These are phyloP conservation scores for Cariama cristata DNA, from an alignment of 2,113 vertebrate species.

Conservation along the genomic window DNA sequence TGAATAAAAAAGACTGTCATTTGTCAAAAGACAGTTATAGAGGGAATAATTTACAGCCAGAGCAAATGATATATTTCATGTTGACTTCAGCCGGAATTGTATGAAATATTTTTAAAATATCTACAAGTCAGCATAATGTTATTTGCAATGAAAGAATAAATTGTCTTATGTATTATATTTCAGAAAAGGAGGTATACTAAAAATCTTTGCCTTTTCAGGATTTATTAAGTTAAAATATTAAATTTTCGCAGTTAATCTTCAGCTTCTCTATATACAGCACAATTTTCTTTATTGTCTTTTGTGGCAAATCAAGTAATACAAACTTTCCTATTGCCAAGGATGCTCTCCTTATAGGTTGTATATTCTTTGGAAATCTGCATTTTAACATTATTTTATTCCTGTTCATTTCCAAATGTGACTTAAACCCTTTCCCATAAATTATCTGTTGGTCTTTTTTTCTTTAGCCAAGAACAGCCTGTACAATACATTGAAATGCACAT, in stretches of 20 bases:
- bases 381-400: conserved; percentile 29
- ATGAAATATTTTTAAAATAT: background rate
- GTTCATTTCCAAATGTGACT: conserved; percentile 27
- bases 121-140: background rate
- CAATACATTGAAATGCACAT: background rate
- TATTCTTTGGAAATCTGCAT: background rate
- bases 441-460: background rate
- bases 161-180: background rate
- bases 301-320: background rate
- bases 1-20: background rate
- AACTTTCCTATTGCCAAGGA: background rate
- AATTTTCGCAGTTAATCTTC: background rate
- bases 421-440: conserved; percentile 1
- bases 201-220: background rate
- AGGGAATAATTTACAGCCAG: conserved; percentile 5
- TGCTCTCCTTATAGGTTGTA: background rate
- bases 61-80: background rate
- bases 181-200: background rate
- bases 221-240: conserved; percentile 26
- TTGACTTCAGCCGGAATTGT: conserved; percentile 25
- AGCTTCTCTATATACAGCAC: background rate
- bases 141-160: background rate
- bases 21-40: conserved; percentile 17
- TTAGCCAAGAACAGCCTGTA: background rate
- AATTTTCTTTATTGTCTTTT: conserved; percentile 14